Evolutionary conservation across 2,888 invertebrate genomes (phyloP).

Genomic region (Yponomeuta evonymella): DNA sequence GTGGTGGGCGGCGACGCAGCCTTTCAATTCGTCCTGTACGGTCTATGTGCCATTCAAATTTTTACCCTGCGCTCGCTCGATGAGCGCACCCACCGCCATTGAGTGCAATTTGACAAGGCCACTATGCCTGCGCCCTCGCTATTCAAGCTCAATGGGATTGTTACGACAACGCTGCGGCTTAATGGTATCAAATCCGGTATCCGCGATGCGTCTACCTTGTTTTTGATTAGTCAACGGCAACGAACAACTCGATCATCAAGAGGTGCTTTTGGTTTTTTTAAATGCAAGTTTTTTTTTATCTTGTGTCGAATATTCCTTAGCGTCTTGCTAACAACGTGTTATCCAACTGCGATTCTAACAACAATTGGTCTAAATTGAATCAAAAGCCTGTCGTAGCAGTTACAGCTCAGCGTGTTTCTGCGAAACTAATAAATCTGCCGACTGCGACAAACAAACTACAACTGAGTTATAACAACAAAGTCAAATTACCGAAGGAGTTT

Average conservation of each 20-base stretch:
- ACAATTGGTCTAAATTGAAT: not conserved
- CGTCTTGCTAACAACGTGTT: not conserved
- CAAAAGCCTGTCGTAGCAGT: not conserved
- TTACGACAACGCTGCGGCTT: constrained; percentile 64
- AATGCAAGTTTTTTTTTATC: too few relatives aligned
- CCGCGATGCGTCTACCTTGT: constrained; percentile 25
- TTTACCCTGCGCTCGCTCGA: constrained; percentile 66
- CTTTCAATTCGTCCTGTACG: constrained; percentile 44
- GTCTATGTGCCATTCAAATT: constrained; percentile 69
- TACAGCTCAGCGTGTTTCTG: constrained; percentile 49
- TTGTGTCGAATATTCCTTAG: not conserved
- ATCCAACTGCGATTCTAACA: not conserved
- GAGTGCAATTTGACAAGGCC: constrained; percentile 73
- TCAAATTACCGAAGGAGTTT: constrained; percentile 74
- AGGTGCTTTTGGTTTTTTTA: too few relatives aligned
- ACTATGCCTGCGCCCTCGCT: constrained; percentile 46
- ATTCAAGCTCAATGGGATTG: constrained; percentile 64
- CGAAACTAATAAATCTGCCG: constrained; percentile 68
- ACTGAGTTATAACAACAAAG: constrained; percentile 76
- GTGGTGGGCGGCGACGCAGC: constrained; percentile 41
- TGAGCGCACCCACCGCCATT: constrained; percentile 69
- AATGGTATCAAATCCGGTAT: constrained; percentile 58
- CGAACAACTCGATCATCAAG: not conserved
- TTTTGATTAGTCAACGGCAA: constrained; percentile 4
- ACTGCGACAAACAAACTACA: constrained; percentile 68